phyloP scores from a whole-genome alignment of 2,888 invertebrate species.

The Pandemis corylana region DNA sequence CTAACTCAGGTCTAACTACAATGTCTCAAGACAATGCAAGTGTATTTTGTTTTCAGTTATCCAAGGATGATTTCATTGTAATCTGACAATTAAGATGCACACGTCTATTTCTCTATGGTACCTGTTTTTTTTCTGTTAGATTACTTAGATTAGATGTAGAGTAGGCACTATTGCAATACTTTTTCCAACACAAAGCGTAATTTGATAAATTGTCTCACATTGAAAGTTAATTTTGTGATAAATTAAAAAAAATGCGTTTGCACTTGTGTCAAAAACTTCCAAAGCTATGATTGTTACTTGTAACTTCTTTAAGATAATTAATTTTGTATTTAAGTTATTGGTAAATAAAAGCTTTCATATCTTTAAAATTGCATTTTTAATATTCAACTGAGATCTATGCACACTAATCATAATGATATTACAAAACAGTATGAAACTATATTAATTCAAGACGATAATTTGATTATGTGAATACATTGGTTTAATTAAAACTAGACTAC shows the following conservation, averaged over 20 bases:
- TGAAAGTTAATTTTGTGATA: neutral
- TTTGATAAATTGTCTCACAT: neutral
- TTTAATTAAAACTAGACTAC: neutral
- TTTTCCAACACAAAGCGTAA: neutral
- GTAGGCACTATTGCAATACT: neutral
- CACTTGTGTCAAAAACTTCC: neutral
- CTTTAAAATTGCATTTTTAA: constrained; percentile 1
- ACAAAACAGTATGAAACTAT: no score
- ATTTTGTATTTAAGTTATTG: constrained; percentile 31
- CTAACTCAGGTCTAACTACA: no score
- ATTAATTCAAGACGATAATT: neutral
- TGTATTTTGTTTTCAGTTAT: neutral
- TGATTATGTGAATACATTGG: neutral
- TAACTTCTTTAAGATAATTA: constrained; percentile 33
- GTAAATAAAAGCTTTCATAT: constrained; percentile 27
- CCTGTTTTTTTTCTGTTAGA: neutral
- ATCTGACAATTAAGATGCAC: neutral
- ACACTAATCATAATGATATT: neutral
- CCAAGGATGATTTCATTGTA: neutral
- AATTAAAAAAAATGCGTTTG: neutral
- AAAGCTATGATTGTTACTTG: constrained; percentile 40
- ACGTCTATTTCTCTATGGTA: neutral
- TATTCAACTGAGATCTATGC: neutral
- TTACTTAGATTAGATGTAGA: no score
- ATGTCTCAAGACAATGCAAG: no score